Conservation (phyloP, 2,797 vertebrate genomes). For the Brachyrhaphis roseni region DNA sequence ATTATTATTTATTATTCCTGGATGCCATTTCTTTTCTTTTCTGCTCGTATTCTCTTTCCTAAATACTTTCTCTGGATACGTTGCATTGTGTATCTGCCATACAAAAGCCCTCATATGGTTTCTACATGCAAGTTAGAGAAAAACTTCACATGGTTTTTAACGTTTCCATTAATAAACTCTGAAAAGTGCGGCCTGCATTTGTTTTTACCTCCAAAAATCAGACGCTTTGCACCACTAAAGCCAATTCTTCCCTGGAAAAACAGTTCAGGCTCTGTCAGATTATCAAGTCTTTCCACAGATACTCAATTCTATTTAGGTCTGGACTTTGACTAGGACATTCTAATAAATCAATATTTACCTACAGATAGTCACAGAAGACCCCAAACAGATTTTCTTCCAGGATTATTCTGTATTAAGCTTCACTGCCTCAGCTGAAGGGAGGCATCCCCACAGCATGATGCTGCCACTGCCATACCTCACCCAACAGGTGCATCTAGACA, state of each 20-base stretch:
- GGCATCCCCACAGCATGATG: not conserved
- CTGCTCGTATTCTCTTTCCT: conserved; percentile 48
- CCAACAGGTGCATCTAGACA: not conserved
- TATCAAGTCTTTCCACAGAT: not conserved
- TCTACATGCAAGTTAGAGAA: not conserved
- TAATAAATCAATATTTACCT: not conserved
- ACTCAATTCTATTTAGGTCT: not conserved
- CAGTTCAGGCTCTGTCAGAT: not conserved
- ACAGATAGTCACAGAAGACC: not conserved
- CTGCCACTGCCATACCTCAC: not conserved
- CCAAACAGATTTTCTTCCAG: not conserved
- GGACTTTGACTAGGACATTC: not conserved
- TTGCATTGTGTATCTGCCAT: conserved; percentile 42
- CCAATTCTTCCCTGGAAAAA: not conserved
- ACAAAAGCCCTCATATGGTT: not conserved
- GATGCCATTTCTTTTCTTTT: conserved; percentile 43
- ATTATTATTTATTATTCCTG: too few relatives aligned
- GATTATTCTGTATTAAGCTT: not conserved
- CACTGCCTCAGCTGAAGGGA: not conserved
- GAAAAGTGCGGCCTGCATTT: not conserved
- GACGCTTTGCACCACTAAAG: not conserved
- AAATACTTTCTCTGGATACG: conserved; percentile 61
- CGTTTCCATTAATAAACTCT: not conserved
- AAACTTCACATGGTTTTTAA: not conserved
- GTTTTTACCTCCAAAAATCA: not conserved